Evolutionary conservation across 2,113 vertebrate genomes (phyloP).

Genomic region (Panurus biarmicus): DNA sequence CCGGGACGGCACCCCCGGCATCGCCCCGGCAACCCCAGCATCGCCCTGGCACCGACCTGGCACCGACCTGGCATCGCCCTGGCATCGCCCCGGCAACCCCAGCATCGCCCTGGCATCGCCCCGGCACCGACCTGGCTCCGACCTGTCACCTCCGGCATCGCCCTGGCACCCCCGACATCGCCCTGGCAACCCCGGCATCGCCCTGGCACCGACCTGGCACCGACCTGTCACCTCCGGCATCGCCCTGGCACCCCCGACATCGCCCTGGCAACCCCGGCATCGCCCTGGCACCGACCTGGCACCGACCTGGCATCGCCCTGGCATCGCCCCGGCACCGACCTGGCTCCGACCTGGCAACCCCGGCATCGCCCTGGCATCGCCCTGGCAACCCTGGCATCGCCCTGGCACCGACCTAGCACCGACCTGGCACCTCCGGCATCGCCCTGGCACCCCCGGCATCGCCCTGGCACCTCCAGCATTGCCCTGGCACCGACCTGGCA

Average conservation of each 20-base stretch:
- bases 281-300: not conserved
- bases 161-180: fast-evolving
- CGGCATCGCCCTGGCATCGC: fast-evolving
- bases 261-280: not conserved
- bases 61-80: not conserved
- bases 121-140: not conserved
- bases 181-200: not conserved
- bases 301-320: too few relatives aligned
- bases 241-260: too few relatives aligned
- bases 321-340: too few relatives aligned
- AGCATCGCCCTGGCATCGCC: not conserved
- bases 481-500: fast-evolving
- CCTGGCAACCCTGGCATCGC: fast-evolving
- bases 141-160: not conserved
- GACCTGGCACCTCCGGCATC: fast-evolving
- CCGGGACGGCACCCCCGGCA: not conserved
- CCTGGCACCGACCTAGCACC: fast-evolving
- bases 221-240: not conserved
- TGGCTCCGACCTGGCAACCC: too few relatives aligned
- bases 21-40: too few relatives aligned
- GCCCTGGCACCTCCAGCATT: fast-evolving
- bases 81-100: not conserved
- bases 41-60: too few relatives aligned
- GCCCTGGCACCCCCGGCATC: fast-evolving
- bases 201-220: not conserved